Evolutionary conservation across 2,797 vertebrate species (phyloP).

Genomic region (Hipposideros larvatus): DNA sequence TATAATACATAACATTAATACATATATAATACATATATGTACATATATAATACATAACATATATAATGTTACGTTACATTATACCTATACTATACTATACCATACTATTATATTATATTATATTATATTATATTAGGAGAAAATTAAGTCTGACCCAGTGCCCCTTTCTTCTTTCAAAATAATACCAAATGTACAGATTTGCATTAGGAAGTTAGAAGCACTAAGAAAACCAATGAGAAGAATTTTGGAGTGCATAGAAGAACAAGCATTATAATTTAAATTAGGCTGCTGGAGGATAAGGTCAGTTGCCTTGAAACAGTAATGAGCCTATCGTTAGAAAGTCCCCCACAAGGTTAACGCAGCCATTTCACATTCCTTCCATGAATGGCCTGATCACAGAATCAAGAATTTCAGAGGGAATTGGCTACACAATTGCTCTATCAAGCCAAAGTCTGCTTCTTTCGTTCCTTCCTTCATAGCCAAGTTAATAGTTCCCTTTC

Average conservation of each 20-base stretch:
- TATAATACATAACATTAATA: no score
- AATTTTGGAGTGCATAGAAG: not conserved
- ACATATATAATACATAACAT: no score
- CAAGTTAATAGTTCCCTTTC: not conserved
- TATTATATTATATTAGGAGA: no score
- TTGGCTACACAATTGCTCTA: not conserved
- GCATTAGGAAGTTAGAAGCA: slow-evolving; percentile 14
- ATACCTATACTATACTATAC: no score
- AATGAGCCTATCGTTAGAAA: not conserved
- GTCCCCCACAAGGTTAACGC: not conserved
- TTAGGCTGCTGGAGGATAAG: not conserved
- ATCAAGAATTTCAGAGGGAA: not conserved
- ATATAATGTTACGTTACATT: no score
- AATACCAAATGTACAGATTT: slow-evolving; percentile 10
- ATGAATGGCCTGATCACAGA: not conserved
- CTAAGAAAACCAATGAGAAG: slow-evolving; percentile 42
- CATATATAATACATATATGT: no score
- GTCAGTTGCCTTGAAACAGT: not conserved
- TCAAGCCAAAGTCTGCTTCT: not conserved
- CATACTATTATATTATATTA: no score
- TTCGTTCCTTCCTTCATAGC: not conserved
- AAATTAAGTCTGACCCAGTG: not conserved
- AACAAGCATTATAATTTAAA: slow-evolving; percentile 64
- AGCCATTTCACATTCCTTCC: not conserved
- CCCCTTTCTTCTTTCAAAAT: slow-evolving; percentile 19